phyloP scores from a whole-genome alignment of 1,140 invertebrate species.

The Drosophila varians region DNA sequence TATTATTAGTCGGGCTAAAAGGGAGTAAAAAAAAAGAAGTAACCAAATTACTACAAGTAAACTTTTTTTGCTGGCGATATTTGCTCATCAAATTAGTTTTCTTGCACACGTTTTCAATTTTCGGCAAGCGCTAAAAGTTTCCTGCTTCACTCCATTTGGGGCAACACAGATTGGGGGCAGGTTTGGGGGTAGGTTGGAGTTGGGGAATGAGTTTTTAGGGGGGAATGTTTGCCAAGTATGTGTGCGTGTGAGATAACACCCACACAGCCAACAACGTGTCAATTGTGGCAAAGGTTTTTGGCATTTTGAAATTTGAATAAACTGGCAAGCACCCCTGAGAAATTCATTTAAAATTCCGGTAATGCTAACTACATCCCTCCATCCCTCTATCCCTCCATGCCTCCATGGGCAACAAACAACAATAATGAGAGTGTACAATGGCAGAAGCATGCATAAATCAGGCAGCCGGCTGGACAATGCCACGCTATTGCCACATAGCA shows the following conservation, averaged over 20 bases:
- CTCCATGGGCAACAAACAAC: constrained; percentile 21
- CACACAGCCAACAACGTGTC: constrained; percentile 25
- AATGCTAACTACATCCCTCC: not conserved
- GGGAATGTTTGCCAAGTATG: constrained; percentile 32
- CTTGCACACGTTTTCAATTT: constrained; percentile 76
- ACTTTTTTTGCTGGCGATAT: constrained; percentile 43
- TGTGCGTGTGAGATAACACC: constrained; percentile 16
- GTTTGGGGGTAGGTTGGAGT: not conserved
- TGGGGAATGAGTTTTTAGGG: not conserved
- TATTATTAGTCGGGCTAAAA: constrained; percentile 1
- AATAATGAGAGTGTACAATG: constrained; percentile 46
- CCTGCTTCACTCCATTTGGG: constrained; percentile 13
- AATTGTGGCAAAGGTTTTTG: constrained; percentile 50
- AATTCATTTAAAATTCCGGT: constrained; percentile 44
- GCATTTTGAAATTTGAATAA: constrained; percentile 43
- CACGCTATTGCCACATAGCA: constrained; percentile 25
- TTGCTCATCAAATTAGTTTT: constrained; percentile 75
- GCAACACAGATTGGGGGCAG: constrained; percentile 2
- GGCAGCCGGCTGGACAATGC: not conserved
- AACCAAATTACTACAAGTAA: constrained; percentile 26
- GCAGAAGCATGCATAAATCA: constrained; percentile 46
- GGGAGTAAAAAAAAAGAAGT: constrained; percentile 14
- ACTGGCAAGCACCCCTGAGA: constrained; percentile 32
- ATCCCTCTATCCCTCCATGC: no score
- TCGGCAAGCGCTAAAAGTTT: constrained; percentile 66